These are phyloP conservation scores for Melitaea athalia DNA, from an alignment of 2,888 invertebrate species.

Conservation along the genomic window DNA sequence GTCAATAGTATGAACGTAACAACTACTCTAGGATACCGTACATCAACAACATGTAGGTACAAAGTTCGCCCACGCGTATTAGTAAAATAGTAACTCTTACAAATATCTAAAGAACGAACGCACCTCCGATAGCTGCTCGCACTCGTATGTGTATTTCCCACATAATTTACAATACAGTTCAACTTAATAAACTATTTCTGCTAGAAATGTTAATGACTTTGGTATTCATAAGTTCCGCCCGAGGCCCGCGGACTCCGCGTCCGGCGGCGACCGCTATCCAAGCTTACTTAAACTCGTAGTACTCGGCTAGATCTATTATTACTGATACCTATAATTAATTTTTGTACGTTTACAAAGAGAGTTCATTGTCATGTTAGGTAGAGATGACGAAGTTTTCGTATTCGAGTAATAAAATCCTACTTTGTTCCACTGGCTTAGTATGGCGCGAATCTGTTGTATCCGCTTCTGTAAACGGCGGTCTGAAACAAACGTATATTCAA, in stretches of 20 bases:
- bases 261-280: conserved; percentile 46
- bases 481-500: conserved; percentile 60
- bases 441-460: conserved; percentile 97
- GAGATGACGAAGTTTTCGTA: conserved; percentile 71
- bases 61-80: not conserved
- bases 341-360: conserved; percentile 82
- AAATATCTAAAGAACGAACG: conserved; percentile 65
- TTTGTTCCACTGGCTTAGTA: conserved; percentile 85
- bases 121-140: conserved; percentile 75
- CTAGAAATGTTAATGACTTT: conserved; percentile 80
- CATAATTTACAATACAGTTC: conserved; percentile 72
- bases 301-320: conserved; percentile 75
- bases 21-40: conserved; percentile 60
- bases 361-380: conserved; percentile 80
- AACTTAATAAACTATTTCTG: conserved; percentile 73
- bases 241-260: conserved; percentile 20
- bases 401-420: conserved; percentile 72
- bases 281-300: conserved; percentile 64
- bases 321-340: conserved; percentile 71
- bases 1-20: conserved; percentile 55
- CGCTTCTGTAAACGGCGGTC: conserved; percentile 96
- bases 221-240: conserved; percentile 69
- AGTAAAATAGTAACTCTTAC: conserved; percentile 58
- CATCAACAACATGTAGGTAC: conserved; percentile 15
- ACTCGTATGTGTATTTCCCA: conserved; percentile 78